Percentiles rank a stretch among this genome's conserved stretches.
phyloP scores from a whole-genome alignment of 2,888 invertebrate genomes.

The Drosophila koepferae region DNA sequence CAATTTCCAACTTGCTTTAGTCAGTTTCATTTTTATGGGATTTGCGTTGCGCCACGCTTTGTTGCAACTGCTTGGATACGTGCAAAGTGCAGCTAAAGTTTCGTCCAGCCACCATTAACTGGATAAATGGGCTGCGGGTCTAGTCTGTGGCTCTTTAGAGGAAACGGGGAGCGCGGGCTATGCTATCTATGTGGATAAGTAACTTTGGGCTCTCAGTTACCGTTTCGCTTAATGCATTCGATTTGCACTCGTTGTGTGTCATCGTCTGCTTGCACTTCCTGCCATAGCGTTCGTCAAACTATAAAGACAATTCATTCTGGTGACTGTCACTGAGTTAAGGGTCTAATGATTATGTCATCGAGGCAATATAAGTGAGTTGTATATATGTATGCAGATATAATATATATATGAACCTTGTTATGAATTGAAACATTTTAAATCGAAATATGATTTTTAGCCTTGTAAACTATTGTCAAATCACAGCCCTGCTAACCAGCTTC shows the following conservation, averaged over 20 bases:
- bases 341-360: slow-evolving; percentile 3
- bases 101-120: slow-evolving; percentile 43
- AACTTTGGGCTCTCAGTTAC: slow-evolving; percentile 65
- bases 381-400: no score
- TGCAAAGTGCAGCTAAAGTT: slow-evolving; percentile 63
- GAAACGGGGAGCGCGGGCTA: no score
- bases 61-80: slow-evolving; percentile 56
- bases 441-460: no score
- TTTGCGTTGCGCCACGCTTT: slow-evolving; percentile 63
- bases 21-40: slow-evolving; percentile 72
- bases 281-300: slow-evolving; percentile 7
- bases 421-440: no score
- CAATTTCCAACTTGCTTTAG: slow-evolving; percentile 72
- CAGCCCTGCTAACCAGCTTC: no score
- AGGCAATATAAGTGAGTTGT: no score
- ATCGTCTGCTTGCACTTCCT: slow-evolving; percentile 5
- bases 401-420: no score
- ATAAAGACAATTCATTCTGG: slow-evolving; percentile 2
- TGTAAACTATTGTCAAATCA: no score
- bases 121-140: slow-evolving; percentile 57
- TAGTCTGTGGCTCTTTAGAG: background rate
- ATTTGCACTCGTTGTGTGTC: slow-evolving; percentile 59
- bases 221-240: slow-evolving; percentile 73
- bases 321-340: background rate
- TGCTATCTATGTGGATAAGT: slow-evolving; percentile 28